A percentile compares a stretch with the other conserved stretches of the same genome.
Conservation (phyloP, 2,113 vertebrate species). For the Chrysochloris asiatica region DNA sequence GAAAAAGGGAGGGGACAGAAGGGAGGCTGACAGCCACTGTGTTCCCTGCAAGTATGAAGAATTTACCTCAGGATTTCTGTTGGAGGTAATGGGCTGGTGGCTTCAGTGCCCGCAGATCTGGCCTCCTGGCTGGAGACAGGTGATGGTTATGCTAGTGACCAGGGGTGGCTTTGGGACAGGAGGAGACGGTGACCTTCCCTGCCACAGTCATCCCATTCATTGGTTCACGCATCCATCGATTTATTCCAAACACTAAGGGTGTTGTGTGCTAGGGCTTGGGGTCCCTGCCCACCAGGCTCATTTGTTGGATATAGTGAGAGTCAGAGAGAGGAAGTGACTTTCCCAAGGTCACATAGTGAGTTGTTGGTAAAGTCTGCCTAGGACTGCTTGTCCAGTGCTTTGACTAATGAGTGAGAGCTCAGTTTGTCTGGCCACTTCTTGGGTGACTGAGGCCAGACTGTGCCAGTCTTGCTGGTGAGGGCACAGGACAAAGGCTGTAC, state of each 20-base stretch:
- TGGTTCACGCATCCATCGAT: neutral
- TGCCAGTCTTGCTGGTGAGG: too few species aligned
- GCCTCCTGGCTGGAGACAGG: neutral
- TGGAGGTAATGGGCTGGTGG: slow-evolving; percentile 62
- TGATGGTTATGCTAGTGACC: neutral
- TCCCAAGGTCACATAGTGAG: neutral
- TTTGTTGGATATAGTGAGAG: neutral
- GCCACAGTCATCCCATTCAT: neutral
- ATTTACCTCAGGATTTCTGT: slow-evolving; percentile 67
- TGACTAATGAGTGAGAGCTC: neutral
- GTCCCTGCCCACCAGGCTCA: neutral
- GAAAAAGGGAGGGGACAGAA: slow-evolving; percentile 74
- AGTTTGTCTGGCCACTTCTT: neutral
- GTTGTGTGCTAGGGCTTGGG: neutral
- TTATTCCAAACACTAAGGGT: neutral
- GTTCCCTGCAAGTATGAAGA: slow-evolving; percentile 74
- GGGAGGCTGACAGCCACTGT: slow-evolving; percentile 70
- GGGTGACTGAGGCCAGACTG: neutral
- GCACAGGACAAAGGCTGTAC: neutral
- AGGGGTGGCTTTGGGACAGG: neutral
- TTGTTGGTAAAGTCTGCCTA: neutral
- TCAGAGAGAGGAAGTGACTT: neutral
- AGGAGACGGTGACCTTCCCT: neutral
- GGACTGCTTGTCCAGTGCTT: neutral
- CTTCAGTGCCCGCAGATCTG: neutral